These are phyloP conservation scores for Mionectes olivaceus DNA, from an alignment of 2,797 vertebrate genomes.

Conservation along the genomic window DNA sequence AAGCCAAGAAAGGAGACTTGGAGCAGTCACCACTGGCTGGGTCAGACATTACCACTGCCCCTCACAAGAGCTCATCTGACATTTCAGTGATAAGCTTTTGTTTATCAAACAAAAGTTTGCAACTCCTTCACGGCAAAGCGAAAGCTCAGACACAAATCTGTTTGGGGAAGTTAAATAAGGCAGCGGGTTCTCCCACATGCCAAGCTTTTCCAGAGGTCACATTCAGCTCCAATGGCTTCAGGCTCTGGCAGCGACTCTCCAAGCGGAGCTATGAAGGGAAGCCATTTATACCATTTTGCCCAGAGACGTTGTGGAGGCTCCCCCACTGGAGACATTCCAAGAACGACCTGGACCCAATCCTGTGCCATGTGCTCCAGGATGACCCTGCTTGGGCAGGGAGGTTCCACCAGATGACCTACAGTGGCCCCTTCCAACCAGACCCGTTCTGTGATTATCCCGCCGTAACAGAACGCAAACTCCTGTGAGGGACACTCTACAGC, in stretches of 20 bases:
- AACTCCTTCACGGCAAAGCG: neutral
- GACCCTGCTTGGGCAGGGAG: neutral
- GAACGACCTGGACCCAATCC: neutral
- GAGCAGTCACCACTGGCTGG: neutral
- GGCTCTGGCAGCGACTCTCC: neutral
- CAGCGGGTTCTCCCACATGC: accelerated
- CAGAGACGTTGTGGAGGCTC: neutral
- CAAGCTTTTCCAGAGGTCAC: neutral
- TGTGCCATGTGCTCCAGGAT: neutral
- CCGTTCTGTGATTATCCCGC: neutral
- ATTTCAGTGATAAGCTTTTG: neutral
- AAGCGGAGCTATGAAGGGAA: neutral
- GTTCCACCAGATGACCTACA: neutral
- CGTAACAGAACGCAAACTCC: neutral
- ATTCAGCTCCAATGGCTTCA: neutral
- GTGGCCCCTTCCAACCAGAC: neutral
- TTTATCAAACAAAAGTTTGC: neutral
- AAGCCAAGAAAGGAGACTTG: neutral
- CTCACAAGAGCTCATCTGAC: neutral
- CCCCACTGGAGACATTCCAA: neutral
- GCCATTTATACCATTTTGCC: neutral
- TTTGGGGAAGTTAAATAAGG: neutral
- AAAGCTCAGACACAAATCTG: neutral
- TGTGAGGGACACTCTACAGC: neutral
- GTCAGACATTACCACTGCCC: accelerated